Evolutionary conservation across 2,113 vertebrate species (phyloP).

Genomic region (Hyperoodon ampullatus): DNA sequence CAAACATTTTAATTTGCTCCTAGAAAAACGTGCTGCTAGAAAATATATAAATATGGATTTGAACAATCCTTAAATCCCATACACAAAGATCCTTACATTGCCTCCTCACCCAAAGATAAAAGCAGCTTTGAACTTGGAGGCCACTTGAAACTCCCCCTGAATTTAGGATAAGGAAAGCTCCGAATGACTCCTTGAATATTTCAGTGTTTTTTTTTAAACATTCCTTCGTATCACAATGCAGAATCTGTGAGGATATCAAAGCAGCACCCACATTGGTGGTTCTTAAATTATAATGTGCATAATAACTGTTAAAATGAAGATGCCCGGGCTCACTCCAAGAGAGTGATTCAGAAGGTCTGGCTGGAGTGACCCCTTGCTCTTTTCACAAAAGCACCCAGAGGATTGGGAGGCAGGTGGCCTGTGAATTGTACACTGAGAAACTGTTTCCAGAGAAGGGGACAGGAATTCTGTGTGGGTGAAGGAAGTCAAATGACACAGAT

Average conservation of each 20-base stretch:
- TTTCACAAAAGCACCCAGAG: neutral
- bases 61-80: neutral
- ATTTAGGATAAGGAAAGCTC: neutral
- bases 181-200: neutral
- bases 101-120: constrained; percentile 40
- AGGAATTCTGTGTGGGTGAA: neutral
- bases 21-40: constrained; percentile 17
- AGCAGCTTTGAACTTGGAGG: constrained; percentile 28
- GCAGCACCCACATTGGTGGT: neutral
- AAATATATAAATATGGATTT: neutral
- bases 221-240: neutral
- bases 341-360: neutral
- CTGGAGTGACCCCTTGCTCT: neutral
- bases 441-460: neutral
- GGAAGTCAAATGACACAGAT: neutral
- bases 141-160: neutral
- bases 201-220: neutral
- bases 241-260: neutral
- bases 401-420: neutral
- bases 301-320: neutral
- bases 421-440: neutral
- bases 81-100: neutral
- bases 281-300: neutral
- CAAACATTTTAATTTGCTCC: constrained; percentile 51
- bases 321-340: neutral